A percentile compares a stretch with the other conserved stretches of the same genome.
Evolutionary conservation across 2,113 vertebrate genomes (phyloP).

Genomic region (Rhegmatorhina hoffmannsi): DNA sequence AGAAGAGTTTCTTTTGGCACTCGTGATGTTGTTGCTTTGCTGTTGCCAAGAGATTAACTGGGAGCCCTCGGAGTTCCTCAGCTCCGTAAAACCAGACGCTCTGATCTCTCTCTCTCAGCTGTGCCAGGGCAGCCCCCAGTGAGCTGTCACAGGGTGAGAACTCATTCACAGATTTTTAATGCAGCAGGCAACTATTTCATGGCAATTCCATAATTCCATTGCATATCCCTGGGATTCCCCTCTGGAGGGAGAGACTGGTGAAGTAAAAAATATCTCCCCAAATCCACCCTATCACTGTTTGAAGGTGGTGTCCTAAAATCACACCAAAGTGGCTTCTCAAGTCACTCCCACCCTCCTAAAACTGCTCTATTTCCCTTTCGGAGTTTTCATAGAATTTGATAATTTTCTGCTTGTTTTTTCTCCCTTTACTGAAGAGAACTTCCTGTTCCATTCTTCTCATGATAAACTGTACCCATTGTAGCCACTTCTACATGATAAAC

Average conservation of each 20-base stretch:
- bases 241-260: rapidly evolving
- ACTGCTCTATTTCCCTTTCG: background rate
- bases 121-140: background rate
- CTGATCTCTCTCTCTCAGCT: rapidly evolving
- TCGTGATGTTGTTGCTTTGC: rapidly evolving
- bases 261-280: background rate
- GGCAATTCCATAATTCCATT: rapidly evolving
- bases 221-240: rapidly evolving
- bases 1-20: background rate
- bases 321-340: background rate
- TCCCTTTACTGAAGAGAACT: background rate
- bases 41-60: background rate
- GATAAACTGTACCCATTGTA: background rate
- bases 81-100: background rate
- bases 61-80: background rate
- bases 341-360: background rate
- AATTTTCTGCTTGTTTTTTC: background rate
- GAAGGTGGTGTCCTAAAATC: background rate
- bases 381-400: background rate
- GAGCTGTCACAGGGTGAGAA: rapidly evolving
- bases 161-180: rapidly evolving
- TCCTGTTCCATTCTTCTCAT: rapidly evolving
- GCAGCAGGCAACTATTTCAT: rapidly evolving
- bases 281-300: rapidly evolving
- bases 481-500: background rate